phyloP scores from a whole-genome alignment of 2,888 invertebrate genomes.

The Anthoptus insignis region DNA sequence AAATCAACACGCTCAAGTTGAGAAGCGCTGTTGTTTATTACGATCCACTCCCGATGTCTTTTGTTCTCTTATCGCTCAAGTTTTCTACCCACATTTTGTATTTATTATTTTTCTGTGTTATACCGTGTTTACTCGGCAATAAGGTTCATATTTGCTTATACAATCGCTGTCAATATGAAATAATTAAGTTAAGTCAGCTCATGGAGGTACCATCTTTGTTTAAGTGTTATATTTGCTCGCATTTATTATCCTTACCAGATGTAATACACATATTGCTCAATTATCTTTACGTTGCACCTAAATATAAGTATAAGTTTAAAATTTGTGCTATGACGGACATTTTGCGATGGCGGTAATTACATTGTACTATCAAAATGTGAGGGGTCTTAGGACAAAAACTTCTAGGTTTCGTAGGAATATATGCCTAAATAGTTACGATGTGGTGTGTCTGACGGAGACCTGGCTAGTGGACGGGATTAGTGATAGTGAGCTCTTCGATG shows the following conservation, averaged over 20 bases:
- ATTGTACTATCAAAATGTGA: conserved; percentile 4
- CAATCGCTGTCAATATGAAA: background rate
- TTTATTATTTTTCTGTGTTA: background rate
- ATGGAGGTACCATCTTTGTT: background rate
- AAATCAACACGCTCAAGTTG: background rate
- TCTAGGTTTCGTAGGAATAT: conserved; percentile 7
- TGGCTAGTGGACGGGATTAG: conserved; percentile 26
- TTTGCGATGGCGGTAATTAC: conserved; percentile 12
- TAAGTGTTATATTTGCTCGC: background rate
- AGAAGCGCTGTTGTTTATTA: conserved; percentile 5
- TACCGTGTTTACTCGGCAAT: background rate
- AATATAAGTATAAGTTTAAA: background rate
- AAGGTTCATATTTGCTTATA: background rate
- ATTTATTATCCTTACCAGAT: background rate
- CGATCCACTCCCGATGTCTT: background rate
- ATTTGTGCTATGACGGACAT: background rate
- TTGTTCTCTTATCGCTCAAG: conserved; percentile 6
- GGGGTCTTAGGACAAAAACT: conserved; percentile 7
- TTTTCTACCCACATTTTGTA: background rate
- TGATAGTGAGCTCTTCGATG: conserved; percentile 31
- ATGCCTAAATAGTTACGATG: conserved; percentile 3
- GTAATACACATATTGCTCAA: background rate
- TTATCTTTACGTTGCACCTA: background rate
- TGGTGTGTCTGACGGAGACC: conserved; percentile 26
- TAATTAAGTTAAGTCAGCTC: background rate